Evolutionary conservation across 1,140 invertebrate species (phyloP).

Genomic region (Neodiprion lecontei): DNA sequence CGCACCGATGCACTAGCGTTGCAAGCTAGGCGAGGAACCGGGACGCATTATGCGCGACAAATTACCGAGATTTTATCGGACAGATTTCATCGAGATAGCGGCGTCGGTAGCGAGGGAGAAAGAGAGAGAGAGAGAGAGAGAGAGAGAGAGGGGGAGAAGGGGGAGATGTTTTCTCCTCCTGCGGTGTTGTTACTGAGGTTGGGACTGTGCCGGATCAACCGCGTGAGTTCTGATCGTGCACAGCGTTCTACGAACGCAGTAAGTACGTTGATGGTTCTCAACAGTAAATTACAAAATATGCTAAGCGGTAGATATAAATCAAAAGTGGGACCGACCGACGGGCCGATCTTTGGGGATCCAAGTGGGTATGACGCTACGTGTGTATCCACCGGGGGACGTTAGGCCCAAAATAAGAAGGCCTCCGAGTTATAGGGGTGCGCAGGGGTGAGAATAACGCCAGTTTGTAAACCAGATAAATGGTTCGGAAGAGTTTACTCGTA

Average conservation of each 20-base stretch:
- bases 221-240: background rate
- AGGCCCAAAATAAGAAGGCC: slow-evolving; percentile 35
- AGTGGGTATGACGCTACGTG: background rate
- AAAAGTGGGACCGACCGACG: slow-evolving; percentile 48
- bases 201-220: background rate
- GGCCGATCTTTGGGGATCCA: background rate
- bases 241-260: slow-evolving; percentile 16
- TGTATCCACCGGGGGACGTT: slow-evolving; percentile 4
- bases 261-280: slow-evolving; percentile 60
- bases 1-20: slow-evolving; percentile 32
- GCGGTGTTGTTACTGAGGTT: slow-evolving; percentile 22
- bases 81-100: slow-evolving; percentile 11
- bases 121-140: slow-evolving; percentile 19
- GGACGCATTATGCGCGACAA: slow-evolving; percentile 41
- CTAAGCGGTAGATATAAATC: slow-evolving; percentile 62
- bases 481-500: slow-evolving; percentile 43
- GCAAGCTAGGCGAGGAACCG: slow-evolving; percentile 6
- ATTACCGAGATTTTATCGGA: slow-evolving; percentile 57
- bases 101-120: slow-evolving; percentile 4
- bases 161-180: slow-evolving; percentile 42
- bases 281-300: slow-evolving; percentile 59
- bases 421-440: background rate
- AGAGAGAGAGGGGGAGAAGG: slow-evolving; percentile 28
- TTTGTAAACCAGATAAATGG: slow-evolving; percentile 61
- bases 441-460: slow-evolving; percentile 30